Evolutionary conservation across 1,140 invertebrate species (phyloP).

Genomic region (Ganaspis sp.): DNA sequence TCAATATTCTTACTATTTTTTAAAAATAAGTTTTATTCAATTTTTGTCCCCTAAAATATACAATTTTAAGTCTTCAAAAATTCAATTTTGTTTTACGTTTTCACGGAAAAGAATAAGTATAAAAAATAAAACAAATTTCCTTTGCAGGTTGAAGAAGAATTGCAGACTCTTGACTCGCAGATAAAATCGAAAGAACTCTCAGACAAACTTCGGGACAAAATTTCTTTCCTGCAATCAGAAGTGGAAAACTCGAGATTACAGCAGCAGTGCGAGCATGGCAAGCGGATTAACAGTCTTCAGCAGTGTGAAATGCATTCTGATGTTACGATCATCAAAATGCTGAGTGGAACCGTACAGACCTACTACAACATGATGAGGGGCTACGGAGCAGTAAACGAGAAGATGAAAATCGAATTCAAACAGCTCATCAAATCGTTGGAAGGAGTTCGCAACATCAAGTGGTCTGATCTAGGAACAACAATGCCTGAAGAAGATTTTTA

Average conservation of each 20-base stretch:
- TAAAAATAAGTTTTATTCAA: too few relatives aligned
- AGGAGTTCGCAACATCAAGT: slow-evolving; percentile 74
- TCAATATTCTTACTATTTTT: too few relatives aligned
- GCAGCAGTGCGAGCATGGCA: slow-evolving; percentile 66
- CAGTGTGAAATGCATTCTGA: slow-evolving; percentile 68
- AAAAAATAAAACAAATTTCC: neutral
- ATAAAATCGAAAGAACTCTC: slow-evolving; percentile 55
- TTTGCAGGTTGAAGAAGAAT: slow-evolving; percentile 57
- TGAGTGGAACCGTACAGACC: slow-evolving; percentile 64
- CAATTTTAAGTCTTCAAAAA: neutral
- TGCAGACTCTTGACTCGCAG: slow-evolving; percentile 50
- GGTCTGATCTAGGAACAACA: slow-evolving; percentile 64
- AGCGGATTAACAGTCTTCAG: slow-evolving; percentile 65
- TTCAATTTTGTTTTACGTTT: too few relatives aligned
- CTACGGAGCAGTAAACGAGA: slow-evolving; percentile 64
- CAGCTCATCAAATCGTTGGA: slow-evolving; percentile 70
- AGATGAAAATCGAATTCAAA: slow-evolving; percentile 69
- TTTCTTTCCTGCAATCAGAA: slow-evolving; percentile 46
- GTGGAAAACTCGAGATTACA: slow-evolving; percentile 61
- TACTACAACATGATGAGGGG: slow-evolving; percentile 67
- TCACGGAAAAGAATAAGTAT: too few relatives aligned
- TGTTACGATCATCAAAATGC: slow-evolving; percentile 61
- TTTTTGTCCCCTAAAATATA: too few relatives aligned
- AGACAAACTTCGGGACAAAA: slow-evolving; percentile 53
- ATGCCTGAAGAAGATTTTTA: slow-evolving; percentile 59